Evolutionary conservation across 2,888 invertebrate genomes (phyloP), one percentile per base, ranked within the genome.

Genomic region (Selenia dentaria): DNA sequence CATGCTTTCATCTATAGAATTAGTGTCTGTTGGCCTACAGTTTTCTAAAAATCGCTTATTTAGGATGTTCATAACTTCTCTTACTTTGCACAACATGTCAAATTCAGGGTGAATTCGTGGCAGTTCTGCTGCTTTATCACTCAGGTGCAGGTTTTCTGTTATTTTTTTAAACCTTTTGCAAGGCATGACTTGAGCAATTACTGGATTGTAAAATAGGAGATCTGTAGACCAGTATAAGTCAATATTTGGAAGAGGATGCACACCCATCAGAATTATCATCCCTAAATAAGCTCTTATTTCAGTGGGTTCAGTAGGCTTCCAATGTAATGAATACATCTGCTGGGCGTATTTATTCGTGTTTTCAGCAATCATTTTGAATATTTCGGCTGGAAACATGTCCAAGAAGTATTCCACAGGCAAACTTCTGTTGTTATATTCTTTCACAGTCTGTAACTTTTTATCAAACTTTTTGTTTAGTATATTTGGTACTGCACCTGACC

Each of bases 401-500:
- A 12, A 11, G 13, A 33, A 22, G 24, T 33, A 33, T 11, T 33
- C 33, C 12, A 33, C 13, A 12, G 33, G 33, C 11, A 33, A 11
- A 33, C 33, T 33, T 33, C 24, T 22, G 13, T 33, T 29, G 29
- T 12, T 13, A 29, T 29, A 29, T 29, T 29, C 14, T 29, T 29
- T 14, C 14, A 14, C 29, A 29, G 29, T 29, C 29, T 14, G 13
- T 12, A 14, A 14, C 29, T 29, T 12, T 27, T 27, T 33, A 33
- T 33, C 24, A 35, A 35, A 35, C 11, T 22, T 35, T 35, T 35
- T 35, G 22, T 13, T 22, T 24, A 13, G 12, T 24, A 25, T 24
- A 25, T 33, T 33, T 33, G 33, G 33, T 33, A 33, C 33, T 20
- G 16, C 22, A 33, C 33, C 33, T 33, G 35, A 35, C 35, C 35